Evolutionary conservation across 2,113 vertebrate species (phyloP).

Genomic region (Ardeotis arabs): DNA sequence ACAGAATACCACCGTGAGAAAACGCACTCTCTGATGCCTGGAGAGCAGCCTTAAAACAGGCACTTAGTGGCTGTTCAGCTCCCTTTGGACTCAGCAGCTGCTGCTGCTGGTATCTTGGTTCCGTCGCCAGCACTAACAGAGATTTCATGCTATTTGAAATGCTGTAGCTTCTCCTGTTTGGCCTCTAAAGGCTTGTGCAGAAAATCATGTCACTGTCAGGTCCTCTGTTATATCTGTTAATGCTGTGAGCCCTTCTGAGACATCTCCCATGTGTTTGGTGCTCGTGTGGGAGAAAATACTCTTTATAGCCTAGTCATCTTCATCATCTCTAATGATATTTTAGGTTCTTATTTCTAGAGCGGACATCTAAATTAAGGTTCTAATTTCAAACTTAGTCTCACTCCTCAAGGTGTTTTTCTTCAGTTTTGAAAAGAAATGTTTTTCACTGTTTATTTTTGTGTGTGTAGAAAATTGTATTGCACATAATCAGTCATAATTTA

Average conservation of each 20-base stretch:
- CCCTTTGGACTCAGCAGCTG: background rate
- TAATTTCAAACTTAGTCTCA: background rate
- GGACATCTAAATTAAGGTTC: background rate
- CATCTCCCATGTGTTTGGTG: background rate
- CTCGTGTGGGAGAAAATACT: background rate
- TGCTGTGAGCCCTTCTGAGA: background rate
- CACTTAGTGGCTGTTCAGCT: background rate
- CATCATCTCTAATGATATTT: background rate
- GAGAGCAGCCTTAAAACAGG: background rate
- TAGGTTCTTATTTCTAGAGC: background rate
- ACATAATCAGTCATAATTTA: background rate
- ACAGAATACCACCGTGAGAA: accelerated
- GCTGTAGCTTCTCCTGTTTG: background rate
- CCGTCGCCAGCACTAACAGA: background rate
- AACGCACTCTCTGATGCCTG: background rate
- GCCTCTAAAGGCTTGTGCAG: background rate
- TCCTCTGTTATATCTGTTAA: background rate
- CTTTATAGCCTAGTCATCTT: background rate
- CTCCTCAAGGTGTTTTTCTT: background rate
- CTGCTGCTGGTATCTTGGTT: background rate
- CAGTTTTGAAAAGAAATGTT: background rate
- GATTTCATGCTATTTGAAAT: background rate
- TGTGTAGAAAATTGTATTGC: background rate
- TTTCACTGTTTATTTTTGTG: background rate
- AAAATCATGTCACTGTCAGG: background rate